A percentile compares a stretch with the other conserved stretches of the same genome.
Conservation (phyloP, 1,140 invertebrate species). For the Drosophila nikananu region DNA sequence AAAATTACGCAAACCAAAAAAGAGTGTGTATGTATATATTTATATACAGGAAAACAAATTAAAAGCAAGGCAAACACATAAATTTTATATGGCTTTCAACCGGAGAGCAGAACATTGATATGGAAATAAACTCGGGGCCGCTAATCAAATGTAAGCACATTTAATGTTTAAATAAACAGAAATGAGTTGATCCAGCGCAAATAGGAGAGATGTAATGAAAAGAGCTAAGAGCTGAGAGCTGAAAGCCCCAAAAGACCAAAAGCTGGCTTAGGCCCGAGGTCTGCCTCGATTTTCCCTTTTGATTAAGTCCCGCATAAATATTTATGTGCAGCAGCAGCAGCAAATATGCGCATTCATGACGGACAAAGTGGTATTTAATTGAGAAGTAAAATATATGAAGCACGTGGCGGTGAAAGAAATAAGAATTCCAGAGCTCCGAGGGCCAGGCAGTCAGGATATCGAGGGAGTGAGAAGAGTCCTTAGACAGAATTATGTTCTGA, state of each 20-base stretch:
- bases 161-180: constrained; percentile 79
- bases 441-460: background rate
- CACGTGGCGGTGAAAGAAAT: constrained; percentile 4
- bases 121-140: constrained; percentile 63
- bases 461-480: background rate
- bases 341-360: constrained; percentile 48
- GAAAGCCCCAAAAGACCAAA: constrained; percentile 11
- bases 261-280: background rate
- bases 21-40: background rate
- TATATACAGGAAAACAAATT: constrained; percentile 44
- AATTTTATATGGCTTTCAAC: constrained; percentile 46
- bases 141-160: constrained; percentile 79
- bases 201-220: constrained; percentile 48
- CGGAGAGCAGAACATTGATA: constrained; percentile 51
- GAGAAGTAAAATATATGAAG: constrained; percentile 55
- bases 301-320: constrained; percentile 78
- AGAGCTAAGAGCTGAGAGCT: constrained; percentile 1
- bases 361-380: constrained; percentile 70
- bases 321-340: constrained; percentile 51
- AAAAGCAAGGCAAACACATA: constrained; percentile 57
- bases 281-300: constrained; percentile 22
- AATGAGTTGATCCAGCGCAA: constrained; percentile 45
- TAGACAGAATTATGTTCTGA: background rate
- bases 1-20: constrained; percentile 35
- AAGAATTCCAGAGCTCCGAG: background rate